These are phyloP conservation scores for Coptodon rendalli DNA, from an alignment of 2,113 vertebrate species.

Conservation along the genomic window DNA sequence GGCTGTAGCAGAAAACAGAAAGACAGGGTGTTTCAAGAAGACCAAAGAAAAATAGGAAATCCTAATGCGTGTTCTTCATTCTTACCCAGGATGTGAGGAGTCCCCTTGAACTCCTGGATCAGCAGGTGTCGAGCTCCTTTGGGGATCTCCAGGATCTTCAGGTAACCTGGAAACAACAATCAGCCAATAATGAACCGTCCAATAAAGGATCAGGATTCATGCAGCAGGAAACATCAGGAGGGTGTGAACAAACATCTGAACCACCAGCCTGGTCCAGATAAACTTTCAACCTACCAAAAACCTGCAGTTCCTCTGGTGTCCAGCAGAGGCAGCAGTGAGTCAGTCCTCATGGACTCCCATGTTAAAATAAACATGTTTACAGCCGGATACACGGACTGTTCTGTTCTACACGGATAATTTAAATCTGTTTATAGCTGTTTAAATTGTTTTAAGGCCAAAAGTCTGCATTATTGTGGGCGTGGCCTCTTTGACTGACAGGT, in stretches of 20 bases:
- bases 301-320: neutral
- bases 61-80: neutral
- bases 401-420: neutral
- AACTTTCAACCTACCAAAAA: neutral
- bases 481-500: neutral
- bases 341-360: neutral
- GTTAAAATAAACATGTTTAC: neutral
- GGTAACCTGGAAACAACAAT: conserved; percentile 70
- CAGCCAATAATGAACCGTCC: neutral
- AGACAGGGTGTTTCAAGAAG: neutral
- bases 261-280: neutral
- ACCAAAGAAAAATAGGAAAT: accelerated
- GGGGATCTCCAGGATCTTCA: conserved; percentile 97
- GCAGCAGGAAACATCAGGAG: neutral
- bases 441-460: neutral
- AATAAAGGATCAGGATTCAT: neutral
- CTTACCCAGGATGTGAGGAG: conserved; percentile 85
- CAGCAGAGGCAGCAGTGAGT: accelerated
- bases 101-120: conserved; percentile 83
- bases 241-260: neutral
- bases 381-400: neutral
- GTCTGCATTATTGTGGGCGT: neutral
- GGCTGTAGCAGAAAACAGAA: conserved; percentile 61
- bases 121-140: conserved; percentile 87
- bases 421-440: neutral